These are phyloP conservation scores for Etia nguti DNA, from an alignment of 2,113 vertebrate genomes.

Conservation along the genomic window DNA sequence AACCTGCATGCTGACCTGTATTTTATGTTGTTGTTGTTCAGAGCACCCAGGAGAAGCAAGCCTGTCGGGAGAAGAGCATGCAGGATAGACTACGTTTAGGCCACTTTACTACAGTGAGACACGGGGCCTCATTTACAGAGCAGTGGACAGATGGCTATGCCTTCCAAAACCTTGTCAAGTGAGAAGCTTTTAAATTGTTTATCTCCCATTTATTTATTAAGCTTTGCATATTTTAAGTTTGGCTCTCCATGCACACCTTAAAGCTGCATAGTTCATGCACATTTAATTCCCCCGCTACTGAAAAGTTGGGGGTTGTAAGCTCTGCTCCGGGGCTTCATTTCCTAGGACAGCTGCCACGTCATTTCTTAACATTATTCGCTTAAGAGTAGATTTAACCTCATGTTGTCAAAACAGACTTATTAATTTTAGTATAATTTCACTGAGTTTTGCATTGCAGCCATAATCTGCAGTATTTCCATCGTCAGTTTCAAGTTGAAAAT, in stretches of 20 bases:
- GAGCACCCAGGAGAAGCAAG: constrained; percentile 98
- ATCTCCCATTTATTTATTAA: not conserved
- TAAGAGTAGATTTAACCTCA: not conserved
- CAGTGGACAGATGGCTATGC: constrained; percentile 99
- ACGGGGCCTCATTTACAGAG: constrained; percentile 98
- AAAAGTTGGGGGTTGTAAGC: not conserved
- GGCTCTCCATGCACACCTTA: not conserved
- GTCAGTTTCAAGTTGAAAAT: not conserved
- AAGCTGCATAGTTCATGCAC: not conserved
- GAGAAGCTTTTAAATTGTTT: constrained; percentile 35
- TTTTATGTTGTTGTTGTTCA: constrained; percentile 54
- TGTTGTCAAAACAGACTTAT: not conserved
- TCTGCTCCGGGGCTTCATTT: not conserved
- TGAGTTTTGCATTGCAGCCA: not conserved
- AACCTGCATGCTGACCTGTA: not conserved
- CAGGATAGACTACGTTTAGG: constrained; percentile 96
- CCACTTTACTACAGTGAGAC: constrained; percentile 98
- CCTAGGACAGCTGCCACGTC: not conserved
- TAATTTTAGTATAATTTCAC: not conserved
- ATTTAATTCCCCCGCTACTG: not conserved
- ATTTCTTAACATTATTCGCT: not conserved
- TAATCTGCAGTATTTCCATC: not conserved
- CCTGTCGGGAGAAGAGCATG: constrained; percentile 99
- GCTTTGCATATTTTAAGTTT: not conserved
- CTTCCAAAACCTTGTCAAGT: constrained; percentile 99